Conservation (phyloP, 1,140 invertebrate genomes). For the Andrena cerasifolii region DNA sequence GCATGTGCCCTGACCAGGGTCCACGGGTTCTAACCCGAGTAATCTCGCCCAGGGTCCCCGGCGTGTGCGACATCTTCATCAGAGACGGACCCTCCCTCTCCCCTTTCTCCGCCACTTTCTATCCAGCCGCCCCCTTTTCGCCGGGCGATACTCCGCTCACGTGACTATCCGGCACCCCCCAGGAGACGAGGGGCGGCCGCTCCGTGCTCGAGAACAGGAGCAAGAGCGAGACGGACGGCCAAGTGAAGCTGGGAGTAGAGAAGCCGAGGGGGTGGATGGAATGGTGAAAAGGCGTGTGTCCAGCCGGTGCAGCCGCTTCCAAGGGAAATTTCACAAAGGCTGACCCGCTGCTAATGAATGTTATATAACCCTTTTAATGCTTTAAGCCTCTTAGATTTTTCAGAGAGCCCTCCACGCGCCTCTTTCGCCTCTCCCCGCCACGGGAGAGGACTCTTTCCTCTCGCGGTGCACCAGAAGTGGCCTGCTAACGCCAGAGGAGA, state of each 20-base stretch:
- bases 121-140: slow-evolving; percentile 36
- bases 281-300: slow-evolving; percentile 49
- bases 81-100: slow-evolving; percentile 67
- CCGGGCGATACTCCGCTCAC: slow-evolving; percentile 54
- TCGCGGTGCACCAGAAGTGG: slow-evolving; percentile 63
- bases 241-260: slow-evolving; percentile 18
- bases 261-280: background rate
- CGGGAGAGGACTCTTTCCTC: slow-evolving; percentile 45
- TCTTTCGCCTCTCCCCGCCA: slow-evolving; percentile 43
- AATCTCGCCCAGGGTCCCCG: slow-evolving; percentile 80
- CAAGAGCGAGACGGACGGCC: slow-evolving; percentile 31
- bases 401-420: slow-evolving; percentile 74
- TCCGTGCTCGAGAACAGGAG: slow-evolving; percentile 10
- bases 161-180: slow-evolving; percentile 60
- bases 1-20: slow-evolving; percentile 80
- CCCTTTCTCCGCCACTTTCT: slow-evolving; percentile 61
- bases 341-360: slow-evolving; percentile 82
- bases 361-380: slow-evolving; percentile 83
- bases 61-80: slow-evolving; percentile 83
- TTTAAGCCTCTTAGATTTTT: slow-evolving; percentile 83
- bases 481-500: slow-evolving; percentile 36
- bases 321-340: slow-evolving; percentile 81
- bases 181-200: slow-evolving; percentile 52
- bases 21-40: slow-evolving; percentile 75
- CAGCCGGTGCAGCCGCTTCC: slow-evolving; percentile 62